phyloP scores from a whole-genome alignment of 2,113 vertebrate species.

The Ranitomeya imitator region DNA sequence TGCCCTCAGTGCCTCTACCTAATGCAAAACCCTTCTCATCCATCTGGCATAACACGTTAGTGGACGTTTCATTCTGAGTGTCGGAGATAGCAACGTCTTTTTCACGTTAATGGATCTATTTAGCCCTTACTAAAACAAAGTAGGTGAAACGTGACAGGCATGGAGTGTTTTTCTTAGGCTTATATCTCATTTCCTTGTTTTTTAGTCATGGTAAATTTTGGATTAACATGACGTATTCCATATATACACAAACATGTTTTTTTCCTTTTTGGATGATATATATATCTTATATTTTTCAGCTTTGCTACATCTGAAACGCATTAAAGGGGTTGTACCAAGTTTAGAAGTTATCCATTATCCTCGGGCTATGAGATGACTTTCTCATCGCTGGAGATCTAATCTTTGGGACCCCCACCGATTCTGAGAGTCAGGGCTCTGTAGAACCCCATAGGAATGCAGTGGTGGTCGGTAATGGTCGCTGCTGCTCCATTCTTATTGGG shows the following conservation, averaged over 20 bases:
- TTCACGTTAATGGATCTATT: constrained; percentile 63
- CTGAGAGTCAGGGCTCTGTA: no score
- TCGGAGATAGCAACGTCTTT: background rate
- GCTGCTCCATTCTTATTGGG: no score
- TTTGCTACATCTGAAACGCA: background rate
- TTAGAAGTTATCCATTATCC: no score
- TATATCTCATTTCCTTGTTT: background rate
- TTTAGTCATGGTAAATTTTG: background rate
- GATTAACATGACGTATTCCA: background rate
- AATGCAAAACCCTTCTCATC: constrained; percentile 16
- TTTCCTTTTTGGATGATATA: background rate
- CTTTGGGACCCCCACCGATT: no score
- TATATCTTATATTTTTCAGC: background rate
- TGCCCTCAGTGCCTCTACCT: constrained; percentile 40
- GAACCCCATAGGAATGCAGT: no score
- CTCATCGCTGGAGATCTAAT: no score
- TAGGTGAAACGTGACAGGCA: background rate
- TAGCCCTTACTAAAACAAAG: constrained; percentile 59
- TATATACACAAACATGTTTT: background rate
- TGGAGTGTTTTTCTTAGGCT: background rate
- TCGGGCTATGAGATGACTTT: no score
- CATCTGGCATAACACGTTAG: constrained; percentile 1
- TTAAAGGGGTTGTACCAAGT: no score
- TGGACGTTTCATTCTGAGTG: constrained; percentile 2
- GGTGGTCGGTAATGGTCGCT: no score